These are phyloP conservation scores for Drosophila tropicalis DNA, from an alignment of 1,140 invertebrate species.

Conservation along the genomic window DNA sequence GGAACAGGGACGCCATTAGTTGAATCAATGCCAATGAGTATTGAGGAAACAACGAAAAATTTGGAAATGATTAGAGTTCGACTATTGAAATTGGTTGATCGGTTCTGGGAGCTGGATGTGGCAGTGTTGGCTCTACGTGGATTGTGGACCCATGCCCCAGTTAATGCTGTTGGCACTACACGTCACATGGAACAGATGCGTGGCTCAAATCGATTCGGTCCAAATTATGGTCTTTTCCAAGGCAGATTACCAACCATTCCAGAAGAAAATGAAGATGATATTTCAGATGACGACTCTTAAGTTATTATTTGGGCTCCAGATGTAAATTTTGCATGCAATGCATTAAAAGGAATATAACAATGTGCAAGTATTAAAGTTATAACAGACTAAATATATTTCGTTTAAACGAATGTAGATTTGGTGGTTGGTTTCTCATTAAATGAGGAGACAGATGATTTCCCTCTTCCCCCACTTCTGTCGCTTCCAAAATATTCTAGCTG, in stretches of 20 bases:
- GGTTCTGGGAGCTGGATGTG: background rate
- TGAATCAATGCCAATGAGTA: background rate
- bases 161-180: background rate
- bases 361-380: background rate
- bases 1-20: background rate
- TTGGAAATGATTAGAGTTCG: background rate
- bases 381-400: too few species aligned
- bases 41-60: background rate
- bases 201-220: too few species aligned
- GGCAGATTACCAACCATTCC: background rate
- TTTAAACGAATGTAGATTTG: too few species aligned
- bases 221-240: too few species aligned
- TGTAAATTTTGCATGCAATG: background rate
- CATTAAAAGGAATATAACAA: background rate
- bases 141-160: background rate
- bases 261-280: background rate
- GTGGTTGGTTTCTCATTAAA: too few species aligned
- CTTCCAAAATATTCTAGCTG: too few species aligned
- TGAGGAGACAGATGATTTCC: too few species aligned
- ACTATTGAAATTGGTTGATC: background rate
- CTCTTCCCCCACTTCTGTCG: too few species aligned
- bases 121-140: background rate
- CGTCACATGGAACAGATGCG: background rate
- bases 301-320: background rate
- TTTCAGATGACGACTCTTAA: background rate